These are phyloP conservation scores for Paratilapia polleni DNA, from an alignment of 2,113 vertebrate species.

Conservation along the genomic window DNA sequence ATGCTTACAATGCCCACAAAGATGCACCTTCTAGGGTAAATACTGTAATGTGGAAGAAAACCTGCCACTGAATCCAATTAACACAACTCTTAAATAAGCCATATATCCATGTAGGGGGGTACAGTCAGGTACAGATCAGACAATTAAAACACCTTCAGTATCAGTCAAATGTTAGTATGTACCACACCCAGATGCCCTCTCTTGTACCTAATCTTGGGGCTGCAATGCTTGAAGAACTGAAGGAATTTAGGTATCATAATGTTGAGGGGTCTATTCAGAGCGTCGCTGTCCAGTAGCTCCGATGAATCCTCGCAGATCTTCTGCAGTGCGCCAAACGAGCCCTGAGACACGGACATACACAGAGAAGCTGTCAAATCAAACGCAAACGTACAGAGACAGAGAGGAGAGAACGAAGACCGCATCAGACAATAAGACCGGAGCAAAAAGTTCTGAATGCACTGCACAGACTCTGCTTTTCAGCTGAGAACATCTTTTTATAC, in stretches of 20 bases:
- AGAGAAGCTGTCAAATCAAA: conserved; percentile 72
- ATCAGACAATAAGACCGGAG: conserved; percentile 54
- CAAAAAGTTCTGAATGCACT: neutral
- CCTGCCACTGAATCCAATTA: neutral
- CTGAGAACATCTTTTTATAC: neutral
- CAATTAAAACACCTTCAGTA: too few relatives aligned
- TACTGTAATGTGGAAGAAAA: neutral
- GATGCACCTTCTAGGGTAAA: neutral
- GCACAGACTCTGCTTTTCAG: neutral
- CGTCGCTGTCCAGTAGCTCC: conserved; percentile 93
- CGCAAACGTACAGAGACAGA: conserved; percentile 67
- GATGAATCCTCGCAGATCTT: conserved; percentile 97
- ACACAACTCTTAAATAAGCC: neutral
- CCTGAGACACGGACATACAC: conserved; percentile 79
- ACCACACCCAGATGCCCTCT: conserved; percentile 44
- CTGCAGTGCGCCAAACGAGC: conserved; percentile 93
- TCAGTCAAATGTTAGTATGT: conserved; percentile 46
- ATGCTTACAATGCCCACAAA: neutral
- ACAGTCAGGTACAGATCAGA: neutral
- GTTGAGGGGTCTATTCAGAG: conserved; percentile 92
- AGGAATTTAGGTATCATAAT: conserved; percentile 97
- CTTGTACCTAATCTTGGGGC: conserved; percentile 91
- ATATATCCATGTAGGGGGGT: too few relatives aligned
- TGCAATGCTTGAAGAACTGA: conserved; percentile 97
- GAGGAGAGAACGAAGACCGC: conserved; percentile 56